Evolutionary conservation across 1,140 invertebrate species (phyloP).

Genomic region (Drosophila prosaltans): DNA sequence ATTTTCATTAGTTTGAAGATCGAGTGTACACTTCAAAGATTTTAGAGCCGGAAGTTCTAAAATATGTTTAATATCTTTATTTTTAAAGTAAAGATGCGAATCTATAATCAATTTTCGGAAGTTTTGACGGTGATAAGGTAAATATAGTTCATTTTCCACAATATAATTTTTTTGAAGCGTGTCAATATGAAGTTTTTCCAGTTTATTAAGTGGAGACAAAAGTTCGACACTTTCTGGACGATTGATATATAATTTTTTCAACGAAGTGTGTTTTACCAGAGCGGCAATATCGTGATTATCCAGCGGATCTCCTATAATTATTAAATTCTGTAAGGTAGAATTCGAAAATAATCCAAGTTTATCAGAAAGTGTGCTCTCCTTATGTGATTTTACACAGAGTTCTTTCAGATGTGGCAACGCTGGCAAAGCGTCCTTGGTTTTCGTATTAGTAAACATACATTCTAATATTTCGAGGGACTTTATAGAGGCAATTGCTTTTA

Average conservation of each 20-base stretch:
- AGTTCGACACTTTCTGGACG: neutral
- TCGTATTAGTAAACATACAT: neutral
- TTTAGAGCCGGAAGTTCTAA: neutral
- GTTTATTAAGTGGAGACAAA: neutral
- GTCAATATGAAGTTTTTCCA: neutral
- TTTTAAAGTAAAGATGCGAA: neutral
- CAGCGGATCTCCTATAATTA: neutral
- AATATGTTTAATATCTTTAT: neutral
- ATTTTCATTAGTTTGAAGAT: neutral
- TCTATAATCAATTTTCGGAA: neutral
- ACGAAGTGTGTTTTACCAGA: neutral
- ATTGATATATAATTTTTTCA: neutral
- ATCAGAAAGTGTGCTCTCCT: neutral
- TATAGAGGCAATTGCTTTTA: neutral
- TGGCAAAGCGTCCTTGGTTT: neutral
- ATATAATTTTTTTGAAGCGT: neutral
- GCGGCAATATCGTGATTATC: neutral
- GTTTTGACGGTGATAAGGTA: neutral
- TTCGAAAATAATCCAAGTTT: neutral
- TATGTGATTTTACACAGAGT: neutral
- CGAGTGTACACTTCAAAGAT: neutral
- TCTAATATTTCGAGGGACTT: neutral
- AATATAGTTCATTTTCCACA: neutral
- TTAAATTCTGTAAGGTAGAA: neutral
- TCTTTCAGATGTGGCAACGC: neutral